phyloP scores from a whole-genome alignment of 2,797 vertebrate species.

The Eremophila alpestris region DNA sequence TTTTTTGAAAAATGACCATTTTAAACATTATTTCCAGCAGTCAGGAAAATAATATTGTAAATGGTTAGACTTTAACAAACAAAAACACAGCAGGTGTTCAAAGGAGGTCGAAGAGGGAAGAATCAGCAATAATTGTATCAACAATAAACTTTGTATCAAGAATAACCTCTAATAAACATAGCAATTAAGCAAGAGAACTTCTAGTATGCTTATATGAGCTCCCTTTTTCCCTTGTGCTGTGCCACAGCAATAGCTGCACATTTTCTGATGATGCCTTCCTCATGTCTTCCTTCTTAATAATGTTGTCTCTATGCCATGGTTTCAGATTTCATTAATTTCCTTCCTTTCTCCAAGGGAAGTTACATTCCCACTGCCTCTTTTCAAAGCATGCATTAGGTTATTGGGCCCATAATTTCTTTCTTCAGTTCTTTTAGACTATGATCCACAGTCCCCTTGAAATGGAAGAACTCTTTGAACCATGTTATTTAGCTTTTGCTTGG shows the following conservation, averaged over 20 bases:
- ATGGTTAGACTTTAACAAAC: not conserved
- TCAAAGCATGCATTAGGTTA: not conserved
- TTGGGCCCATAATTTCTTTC: not conserved
- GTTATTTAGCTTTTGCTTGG: not conserved
- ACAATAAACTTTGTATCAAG: not conserved
- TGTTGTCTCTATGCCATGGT: not conserved
- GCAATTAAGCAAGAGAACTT: not conserved
- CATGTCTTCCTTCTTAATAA: not conserved
- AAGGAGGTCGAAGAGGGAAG: not conserved
- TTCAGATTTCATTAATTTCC: slow-evolving; percentile 9
- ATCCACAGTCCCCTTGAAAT: not conserved
- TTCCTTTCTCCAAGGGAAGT: not conserved
- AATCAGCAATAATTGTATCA: not conserved
- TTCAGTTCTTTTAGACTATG: not conserved
- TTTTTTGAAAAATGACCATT: not conserved
- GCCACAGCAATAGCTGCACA: not conserved
- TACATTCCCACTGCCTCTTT: not conserved
- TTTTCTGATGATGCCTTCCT: not conserved
- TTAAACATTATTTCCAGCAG: not conserved
- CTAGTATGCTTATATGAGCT: not conserved
- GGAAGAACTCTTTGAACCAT: not conserved
- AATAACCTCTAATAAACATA: not conserved
- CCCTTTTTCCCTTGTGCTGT: not conserved
- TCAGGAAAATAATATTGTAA: not conserved
- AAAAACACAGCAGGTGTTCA: not conserved